Evolutionary conservation across 23 tunicate species (phyloP).

Genomic region (Clavelina lepadiformis): DNA sequence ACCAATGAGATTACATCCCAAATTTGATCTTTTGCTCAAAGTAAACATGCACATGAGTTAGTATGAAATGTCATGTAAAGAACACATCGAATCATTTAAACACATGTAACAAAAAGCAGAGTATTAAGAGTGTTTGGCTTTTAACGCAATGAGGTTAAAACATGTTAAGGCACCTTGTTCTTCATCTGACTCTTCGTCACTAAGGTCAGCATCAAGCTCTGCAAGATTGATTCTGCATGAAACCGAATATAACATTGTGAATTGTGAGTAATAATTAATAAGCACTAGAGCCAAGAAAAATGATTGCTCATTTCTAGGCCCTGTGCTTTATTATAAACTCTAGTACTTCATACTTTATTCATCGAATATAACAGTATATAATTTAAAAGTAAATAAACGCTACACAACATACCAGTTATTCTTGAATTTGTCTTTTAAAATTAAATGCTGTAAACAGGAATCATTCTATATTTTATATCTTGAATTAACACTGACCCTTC

Average conservation of each 20-base stretch:
- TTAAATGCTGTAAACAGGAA: too few species aligned
- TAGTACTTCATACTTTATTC: too few species aligned
- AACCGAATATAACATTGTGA: not conserved
- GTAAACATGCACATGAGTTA: too few species aligned
- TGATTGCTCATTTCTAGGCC: too few species aligned
- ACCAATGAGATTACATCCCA: too few species aligned
- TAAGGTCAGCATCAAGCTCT: slow-evolving; percentile 57
- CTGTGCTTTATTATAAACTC: too few species aligned
- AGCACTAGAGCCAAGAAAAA: not conserved
- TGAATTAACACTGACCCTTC: slow-evolving; percentile 65
- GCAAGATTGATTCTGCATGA: slow-evolving; percentile 16
- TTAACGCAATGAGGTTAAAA: not conserved
- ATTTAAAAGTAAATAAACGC: too few species aligned
- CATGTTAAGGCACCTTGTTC: slow-evolving; percentile 16
- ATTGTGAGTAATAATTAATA: not conserved
- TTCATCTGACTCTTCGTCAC: slow-evolving; percentile 52
- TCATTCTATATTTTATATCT: too few species aligned
- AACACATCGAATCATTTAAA: not conserved
- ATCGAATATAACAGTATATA: too few species aligned
- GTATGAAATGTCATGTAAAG: not conserved
- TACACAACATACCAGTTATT: too few species aligned
- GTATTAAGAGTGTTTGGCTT: not conserved
- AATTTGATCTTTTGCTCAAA: too few species aligned
- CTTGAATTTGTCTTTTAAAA: too few species aligned
- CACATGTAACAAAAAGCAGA: not conserved